These are phyloP conservation scores for Diadegma fenestrale DNA, from an alignment of 2,888 invertebrate species.

Conservation along the genomic window DNA sequence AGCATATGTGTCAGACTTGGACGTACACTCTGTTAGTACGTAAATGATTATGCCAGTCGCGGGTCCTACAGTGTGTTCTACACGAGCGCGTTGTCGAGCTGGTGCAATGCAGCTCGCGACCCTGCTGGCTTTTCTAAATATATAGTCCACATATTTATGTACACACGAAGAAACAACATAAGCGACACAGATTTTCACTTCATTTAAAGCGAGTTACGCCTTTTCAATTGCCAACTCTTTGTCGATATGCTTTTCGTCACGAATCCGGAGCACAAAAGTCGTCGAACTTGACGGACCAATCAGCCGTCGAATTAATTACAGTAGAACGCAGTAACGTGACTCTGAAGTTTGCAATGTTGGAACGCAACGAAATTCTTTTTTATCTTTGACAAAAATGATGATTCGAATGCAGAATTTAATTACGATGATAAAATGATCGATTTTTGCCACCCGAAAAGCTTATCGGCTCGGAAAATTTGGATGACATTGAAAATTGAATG, in stretches of 20 bases:
- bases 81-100: slow-evolving; percentile 46
- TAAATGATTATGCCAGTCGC: slow-evolving; percentile 68
- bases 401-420: no score
- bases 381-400: no score
- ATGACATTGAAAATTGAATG: no score
- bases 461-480: no score
- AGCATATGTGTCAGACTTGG: slow-evolving; percentile 8
- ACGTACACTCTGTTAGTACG: slow-evolving; percentile 52
- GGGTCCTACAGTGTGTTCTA: slow-evolving; percentile 54
- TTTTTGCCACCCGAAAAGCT: no score
- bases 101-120: slow-evolving; percentile 23
- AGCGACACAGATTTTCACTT: not conserved
- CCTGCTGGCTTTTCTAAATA: slow-evolving; percentile 36
- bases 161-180: not conserved
- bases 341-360: no score
- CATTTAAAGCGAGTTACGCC: not conserved
- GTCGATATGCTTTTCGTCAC: slow-evolving; percentile 27
- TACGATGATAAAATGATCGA: no score
- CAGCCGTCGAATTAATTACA: slow-evolving; percentile 60
- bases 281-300: slow-evolving; percentile 44
- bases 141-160: not conserved
- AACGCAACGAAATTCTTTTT: no score
- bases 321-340: slow-evolving; percentile 17
- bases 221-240: not conserved
- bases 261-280: slow-evolving; percentile 33